These are phyloP conservation scores for Penaeus japonicus DNA, from an alignment of 1,140 invertebrate genomes.

Conservation along the genomic window DNA sequence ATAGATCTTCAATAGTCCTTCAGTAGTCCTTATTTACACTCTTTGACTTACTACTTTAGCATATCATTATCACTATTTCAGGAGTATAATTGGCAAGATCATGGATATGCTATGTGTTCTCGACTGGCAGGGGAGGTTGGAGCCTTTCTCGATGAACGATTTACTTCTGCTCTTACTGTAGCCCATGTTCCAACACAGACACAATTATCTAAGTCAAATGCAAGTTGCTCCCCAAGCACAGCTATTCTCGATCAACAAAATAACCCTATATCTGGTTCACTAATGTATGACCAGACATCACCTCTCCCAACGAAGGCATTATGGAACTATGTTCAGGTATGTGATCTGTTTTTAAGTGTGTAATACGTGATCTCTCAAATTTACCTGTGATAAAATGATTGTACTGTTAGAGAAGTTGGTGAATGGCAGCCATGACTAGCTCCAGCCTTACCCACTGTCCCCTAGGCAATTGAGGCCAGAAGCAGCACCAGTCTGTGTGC, in stretches of 20 bases:
- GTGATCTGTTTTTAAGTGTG: not conserved
- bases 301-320: constrained; percentile 40
- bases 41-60: constrained; percentile 2
- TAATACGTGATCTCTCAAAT: not conserved
- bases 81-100: constrained; percentile 92
- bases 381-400: not conserved
- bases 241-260: constrained; percentile 13
- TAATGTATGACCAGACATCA: not conserved
- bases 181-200: not conserved
- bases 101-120: constrained; percentile 87
- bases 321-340: constrained; percentile 53
- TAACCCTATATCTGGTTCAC: not conserved
- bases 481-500: too few relatives aligned
- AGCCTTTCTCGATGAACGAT: constrained; percentile 77
- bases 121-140: constrained; percentile 86
- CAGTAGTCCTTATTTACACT: too few relatives aligned
- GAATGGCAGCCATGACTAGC: too few relatives aligned
- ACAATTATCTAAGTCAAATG: not conserved
- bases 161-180: constrained; percentile 31
- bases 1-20: too few relatives aligned
- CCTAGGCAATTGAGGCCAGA: too few relatives aligned
- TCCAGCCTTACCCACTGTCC: too few relatives aligned
- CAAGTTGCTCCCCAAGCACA: not conserved
- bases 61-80: constrained; percentile 64
- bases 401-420: too few relatives aligned